These are phyloP conservation scores for Agriopis marginaria DNA, from an alignment of 2,888 invertebrate genomes.

Conservation along the genomic window DNA sequence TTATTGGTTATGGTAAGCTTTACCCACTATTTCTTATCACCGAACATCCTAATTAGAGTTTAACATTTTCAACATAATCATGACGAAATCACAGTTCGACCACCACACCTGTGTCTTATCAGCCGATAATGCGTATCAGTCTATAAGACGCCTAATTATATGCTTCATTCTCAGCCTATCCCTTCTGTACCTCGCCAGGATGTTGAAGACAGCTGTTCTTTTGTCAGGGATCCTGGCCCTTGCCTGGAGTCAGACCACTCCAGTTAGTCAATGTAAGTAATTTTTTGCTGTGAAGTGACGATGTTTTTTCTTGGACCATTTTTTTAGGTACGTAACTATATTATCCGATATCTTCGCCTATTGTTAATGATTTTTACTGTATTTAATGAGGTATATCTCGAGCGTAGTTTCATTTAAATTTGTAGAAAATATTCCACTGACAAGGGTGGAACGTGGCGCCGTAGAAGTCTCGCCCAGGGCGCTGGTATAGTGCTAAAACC, in stretches of 20 bases:
- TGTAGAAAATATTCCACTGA: too few species aligned
- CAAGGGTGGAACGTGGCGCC: too few species aligned
- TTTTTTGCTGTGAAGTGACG: not conserved
- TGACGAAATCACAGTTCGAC: not conserved
- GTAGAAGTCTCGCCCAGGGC: too few species aligned
- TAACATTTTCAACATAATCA: not conserved
- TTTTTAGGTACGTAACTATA: too few species aligned
- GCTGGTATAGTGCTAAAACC: too few species aligned
- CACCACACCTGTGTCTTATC: conserved; percentile 9
- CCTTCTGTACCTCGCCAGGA: conserved; percentile 7
- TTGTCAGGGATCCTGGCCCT: conserved; percentile 38
- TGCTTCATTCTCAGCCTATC: not conserved
- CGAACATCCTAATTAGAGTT: not conserved
- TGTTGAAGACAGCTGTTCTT: conserved; percentile 35
- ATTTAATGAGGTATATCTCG: too few species aligned
- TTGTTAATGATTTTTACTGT: too few species aligned
- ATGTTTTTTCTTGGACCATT: too few species aligned
- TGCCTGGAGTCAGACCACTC: conserved; percentile 39
- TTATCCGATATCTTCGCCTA: too few species aligned
- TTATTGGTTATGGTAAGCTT: not conserved
- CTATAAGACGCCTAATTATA: conserved; percentile 6
- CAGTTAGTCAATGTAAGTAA: conserved; percentile 46
- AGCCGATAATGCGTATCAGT: conserved; percentile 12
- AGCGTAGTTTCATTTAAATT: too few species aligned
- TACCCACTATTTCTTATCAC: not conserved